Evolutionary conservation across 2,888 invertebrate species (phyloP).

Genomic region (Cartodere bifasciata): DNA sequence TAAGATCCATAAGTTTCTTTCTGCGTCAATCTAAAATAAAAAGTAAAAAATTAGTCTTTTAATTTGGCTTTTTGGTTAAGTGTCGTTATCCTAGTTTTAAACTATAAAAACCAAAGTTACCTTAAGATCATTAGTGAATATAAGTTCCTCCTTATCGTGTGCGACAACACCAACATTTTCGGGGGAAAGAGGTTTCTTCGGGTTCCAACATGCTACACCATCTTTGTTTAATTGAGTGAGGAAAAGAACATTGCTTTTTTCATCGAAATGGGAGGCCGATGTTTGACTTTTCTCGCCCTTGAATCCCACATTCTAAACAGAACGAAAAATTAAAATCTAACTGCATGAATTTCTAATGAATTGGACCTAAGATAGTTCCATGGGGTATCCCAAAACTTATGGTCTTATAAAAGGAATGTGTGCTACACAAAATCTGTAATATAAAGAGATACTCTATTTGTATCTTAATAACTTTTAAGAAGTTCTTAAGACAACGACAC

Average conservation of each 20-base stretch:
- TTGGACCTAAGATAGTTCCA: too few relatives aligned
- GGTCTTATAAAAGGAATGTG: too few relatives aligned
- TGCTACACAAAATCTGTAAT: too few relatives aligned
- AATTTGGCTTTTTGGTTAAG: not conserved
- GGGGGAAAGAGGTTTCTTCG: slow-evolving; percentile 47
- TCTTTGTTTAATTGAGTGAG: slow-evolving; percentile 67
- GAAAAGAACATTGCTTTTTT: slow-evolving; percentile 55
- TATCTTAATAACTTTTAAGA: too few relatives aligned
- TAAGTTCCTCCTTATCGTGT: slow-evolving; percentile 50
- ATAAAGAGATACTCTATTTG: too few relatives aligned
- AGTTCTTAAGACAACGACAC: too few relatives aligned
- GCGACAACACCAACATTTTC: slow-evolving; percentile 56
- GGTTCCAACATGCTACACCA: slow-evolving; percentile 73
- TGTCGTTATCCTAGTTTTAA: slow-evolving; percentile 1
- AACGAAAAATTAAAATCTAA: too few relatives aligned
- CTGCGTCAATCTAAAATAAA: slow-evolving; percentile 42
- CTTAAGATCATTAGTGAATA: slow-evolving; percentile 71
- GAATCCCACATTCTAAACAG: slow-evolving; percentile 51
- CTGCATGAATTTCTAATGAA: too few relatives aligned
- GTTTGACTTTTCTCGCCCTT: slow-evolving; percentile 61
- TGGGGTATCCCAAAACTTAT: too few relatives aligned
- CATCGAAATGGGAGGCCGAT: slow-evolving; percentile 59
- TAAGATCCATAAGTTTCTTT: slow-evolving; percentile 59
- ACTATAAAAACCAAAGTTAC: too few relatives aligned
- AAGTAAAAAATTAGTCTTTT: not conserved